phyloP scores from a whole-genome alignment of 2,113 vertebrate genomes.

The Bucco capensis region DNA sequence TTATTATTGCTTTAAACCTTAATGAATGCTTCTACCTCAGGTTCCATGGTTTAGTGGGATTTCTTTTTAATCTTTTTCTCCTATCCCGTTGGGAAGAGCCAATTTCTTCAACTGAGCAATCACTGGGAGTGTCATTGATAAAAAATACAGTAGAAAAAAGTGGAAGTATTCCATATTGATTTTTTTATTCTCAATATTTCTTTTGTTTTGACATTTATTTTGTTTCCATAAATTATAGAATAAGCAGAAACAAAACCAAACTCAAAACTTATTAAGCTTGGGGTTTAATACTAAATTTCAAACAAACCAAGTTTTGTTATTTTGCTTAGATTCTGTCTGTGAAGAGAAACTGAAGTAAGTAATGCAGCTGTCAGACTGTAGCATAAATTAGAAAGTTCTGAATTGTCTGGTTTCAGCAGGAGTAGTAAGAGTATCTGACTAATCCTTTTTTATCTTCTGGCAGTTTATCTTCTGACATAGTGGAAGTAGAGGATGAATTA shows the following conservation, averaged over 20 bases:
- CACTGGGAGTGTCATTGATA: neutral
- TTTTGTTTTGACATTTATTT: neutral
- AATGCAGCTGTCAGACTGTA: neutral
- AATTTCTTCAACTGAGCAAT: neutral
- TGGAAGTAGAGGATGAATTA: neutral
- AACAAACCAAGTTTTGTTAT: neutral
- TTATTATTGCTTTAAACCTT: neutral
- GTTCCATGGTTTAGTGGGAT: neutral
- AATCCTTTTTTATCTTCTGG: neutral
- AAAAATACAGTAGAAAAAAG: neutral
- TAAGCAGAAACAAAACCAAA: neutral
- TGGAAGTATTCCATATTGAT: neutral
- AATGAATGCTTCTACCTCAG: neutral
- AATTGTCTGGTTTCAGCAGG: neutral
- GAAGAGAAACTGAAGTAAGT: neutral
- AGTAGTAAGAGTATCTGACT: neutral
- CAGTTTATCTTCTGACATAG: neutral
- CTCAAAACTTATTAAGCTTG: neutral
- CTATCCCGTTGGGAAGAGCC: neutral
- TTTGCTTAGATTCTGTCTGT: neutral
- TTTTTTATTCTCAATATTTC: neutral
- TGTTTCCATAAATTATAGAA: neutral
- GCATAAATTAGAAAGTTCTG: neutral
- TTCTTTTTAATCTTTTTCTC: neutral
- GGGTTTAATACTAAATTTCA: neutral